phyloP scores from a whole-genome alignment of 2,797 vertebrate species.

The Leptodactylus fallax region DNA sequence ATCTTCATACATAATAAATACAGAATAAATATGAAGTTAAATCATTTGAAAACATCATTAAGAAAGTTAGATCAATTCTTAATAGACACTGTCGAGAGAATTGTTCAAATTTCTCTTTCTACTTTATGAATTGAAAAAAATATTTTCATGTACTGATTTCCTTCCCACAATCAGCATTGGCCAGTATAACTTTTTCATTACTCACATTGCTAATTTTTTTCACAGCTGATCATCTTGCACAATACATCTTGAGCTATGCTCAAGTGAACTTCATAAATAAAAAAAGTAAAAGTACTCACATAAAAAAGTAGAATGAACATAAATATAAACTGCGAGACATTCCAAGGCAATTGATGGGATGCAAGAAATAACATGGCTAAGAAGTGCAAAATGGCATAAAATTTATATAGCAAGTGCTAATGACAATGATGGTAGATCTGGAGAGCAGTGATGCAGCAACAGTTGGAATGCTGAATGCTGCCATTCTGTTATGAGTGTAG shows the following conservation, averaged over 20 bases:
- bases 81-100: neutral
- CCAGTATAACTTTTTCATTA: too few relatives aligned
- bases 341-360: too few relatives aligned
- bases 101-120: neutral
- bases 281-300: too few relatives aligned
- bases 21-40: neutral
- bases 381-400: too few relatives aligned
- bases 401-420: neutral
- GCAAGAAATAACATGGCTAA: too few relatives aligned
- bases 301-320: too few relatives aligned
- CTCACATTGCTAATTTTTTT: too few relatives aligned
- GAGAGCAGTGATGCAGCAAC: neutral
- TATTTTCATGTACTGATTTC: neutral
- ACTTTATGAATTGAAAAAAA: neutral
- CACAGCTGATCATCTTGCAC: too few relatives aligned
- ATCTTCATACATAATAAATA: neutral
- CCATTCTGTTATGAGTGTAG: constrained; percentile 3
- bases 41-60: neutral
- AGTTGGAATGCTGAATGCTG: neutral
- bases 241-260: neutral
- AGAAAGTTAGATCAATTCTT: neutral
- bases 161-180: too few relatives aligned
- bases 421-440: neutral
- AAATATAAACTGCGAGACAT: too few relatives aligned
- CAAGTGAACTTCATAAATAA: too few relatives aligned